These are phyloP conservation scores for Tragelaphus oryx DNA, from an alignment of 2,797 vertebrate species.

Conservation along the genomic window DNA sequence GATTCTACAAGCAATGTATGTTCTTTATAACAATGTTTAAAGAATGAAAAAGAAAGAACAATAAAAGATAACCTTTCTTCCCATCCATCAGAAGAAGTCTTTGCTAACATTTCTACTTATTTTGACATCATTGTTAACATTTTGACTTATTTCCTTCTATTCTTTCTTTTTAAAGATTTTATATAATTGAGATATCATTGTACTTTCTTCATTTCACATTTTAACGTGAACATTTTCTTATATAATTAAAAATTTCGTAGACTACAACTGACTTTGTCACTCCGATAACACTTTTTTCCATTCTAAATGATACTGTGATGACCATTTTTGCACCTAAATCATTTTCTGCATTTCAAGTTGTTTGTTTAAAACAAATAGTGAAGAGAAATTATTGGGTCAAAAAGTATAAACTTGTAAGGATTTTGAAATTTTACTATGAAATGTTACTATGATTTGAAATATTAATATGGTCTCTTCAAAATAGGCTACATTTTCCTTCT, in stretches of 20 bases:
- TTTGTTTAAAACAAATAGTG: neutral
- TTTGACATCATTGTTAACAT: neutral
- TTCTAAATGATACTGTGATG: neutral
- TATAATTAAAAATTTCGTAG: neutral
- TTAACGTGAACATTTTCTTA: constrained; percentile 14
- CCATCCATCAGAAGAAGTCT: neutral
- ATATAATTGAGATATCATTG: neutral
- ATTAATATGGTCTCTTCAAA: neutral
- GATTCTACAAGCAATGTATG: neutral
- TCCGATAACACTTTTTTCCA: neutral
- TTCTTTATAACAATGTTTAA: neutral
- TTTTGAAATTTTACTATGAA: neutral
- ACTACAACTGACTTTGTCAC: neutral
- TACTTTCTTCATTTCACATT: constrained; percentile 10
- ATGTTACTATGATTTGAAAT: neutral
- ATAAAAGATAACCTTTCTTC: neutral
- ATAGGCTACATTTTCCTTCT: neutral
- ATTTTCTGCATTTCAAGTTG: constrained; percentile 11
- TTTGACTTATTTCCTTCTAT: constrained; percentile 46
- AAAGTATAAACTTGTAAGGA: neutral
- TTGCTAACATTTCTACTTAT: constrained; percentile 20
- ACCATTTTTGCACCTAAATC: neutral
- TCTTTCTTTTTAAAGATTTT: constrained; percentile 40
- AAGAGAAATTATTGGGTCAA: neutral
- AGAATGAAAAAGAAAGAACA: neutral